Percentiles rank a stretch among this genome's conserved stretches.
phyloP scores from a whole-genome alignment of 2,113 vertebrate species.

The Calcarius ornatus region DNA sequence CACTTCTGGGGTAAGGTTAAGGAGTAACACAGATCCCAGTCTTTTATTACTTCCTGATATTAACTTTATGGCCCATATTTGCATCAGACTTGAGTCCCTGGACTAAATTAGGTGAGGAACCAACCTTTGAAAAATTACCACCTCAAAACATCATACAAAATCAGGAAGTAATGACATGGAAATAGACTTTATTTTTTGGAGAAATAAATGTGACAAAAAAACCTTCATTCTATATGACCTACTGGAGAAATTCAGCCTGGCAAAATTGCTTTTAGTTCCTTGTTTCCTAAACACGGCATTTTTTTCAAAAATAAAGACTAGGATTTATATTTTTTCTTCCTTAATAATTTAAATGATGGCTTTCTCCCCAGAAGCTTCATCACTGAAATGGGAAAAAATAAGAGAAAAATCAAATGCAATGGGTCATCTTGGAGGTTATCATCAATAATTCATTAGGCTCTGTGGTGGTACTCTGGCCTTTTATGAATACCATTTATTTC shows the following conservation, averaged over 20 bases:
- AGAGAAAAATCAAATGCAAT: neutral
- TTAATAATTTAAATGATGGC: neutral
- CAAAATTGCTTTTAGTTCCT: neutral
- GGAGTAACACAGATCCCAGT: neutral
- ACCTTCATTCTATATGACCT: neutral
- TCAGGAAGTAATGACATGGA: neutral
- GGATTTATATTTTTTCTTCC: neutral
- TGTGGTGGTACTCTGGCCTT: neutral
- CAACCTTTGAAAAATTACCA: neutral
- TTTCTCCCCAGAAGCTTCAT: neutral
- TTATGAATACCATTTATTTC: neutral
- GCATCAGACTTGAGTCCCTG: neutral
- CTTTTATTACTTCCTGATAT: neutral
- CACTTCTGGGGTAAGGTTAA: neutral
- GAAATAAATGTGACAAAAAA: neutral
- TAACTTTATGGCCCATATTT: neutral
- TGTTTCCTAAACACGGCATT: neutral
- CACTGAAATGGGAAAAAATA: neutral
- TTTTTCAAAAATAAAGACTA: neutral
- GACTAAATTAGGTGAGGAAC: neutral
- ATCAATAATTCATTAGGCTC: conserved; percentile 3
- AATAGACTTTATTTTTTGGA: neutral
- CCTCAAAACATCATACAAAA: neutral
- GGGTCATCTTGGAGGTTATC: neutral
- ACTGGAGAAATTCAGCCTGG: neutral